Evolutionary conservation across 2,113 vertebrate genomes (phyloP), one percentile per base, ranked within the genome.

Genomic region (Poicephalus meyeri): DNA sequence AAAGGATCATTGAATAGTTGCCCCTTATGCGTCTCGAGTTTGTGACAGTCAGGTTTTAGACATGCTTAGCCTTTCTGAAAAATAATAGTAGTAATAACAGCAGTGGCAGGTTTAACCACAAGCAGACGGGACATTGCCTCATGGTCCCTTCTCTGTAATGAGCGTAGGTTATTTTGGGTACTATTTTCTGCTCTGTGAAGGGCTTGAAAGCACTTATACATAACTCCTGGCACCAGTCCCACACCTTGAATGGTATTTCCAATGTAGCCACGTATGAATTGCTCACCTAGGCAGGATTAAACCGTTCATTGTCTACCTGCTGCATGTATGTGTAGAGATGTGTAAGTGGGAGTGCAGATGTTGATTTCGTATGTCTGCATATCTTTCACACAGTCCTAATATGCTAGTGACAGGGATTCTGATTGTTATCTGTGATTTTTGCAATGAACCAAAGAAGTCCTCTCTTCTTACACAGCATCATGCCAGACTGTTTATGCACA

Each of bases 401-500:
- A 6, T 1, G 2, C 13, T 46, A 41, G 21, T 65, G 73, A 79
- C 81, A 65, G 65, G 33, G 63, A 85, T 31, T 33, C 46, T n/a
- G 24, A 77, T 49, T 80, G 42, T 56, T 93, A 56, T 76, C 80
- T 87, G 60, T 69, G 49, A 89, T 63, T 85, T 94, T 73, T 88
- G 55, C 86, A 84, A 70, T 53, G 68, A 84, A 58, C 39, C 46
- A 55, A 6, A n/a, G 53, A 91, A 77, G 50, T 58, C 47, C 26
- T 49, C 81, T 84, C 70, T 72, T 86, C 53, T 79, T 86, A 65
- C 80, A 84, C 11, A 92, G 42, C 60, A 47, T 82, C 1, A 0
- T 49, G 86, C 84, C 92, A 94, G 72, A 95, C 88, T 93, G 85
- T 91, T 96, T 91, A 96, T 92, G 77, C 46, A 93, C 56, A 28